A percentile compares a stretch with the other conserved stretches of the same genome.
phyloP scores from a whole-genome alignment of 30 jellyfish, hydroid and myxozoan genomes.

The Turritopsis rubra region DNA sequence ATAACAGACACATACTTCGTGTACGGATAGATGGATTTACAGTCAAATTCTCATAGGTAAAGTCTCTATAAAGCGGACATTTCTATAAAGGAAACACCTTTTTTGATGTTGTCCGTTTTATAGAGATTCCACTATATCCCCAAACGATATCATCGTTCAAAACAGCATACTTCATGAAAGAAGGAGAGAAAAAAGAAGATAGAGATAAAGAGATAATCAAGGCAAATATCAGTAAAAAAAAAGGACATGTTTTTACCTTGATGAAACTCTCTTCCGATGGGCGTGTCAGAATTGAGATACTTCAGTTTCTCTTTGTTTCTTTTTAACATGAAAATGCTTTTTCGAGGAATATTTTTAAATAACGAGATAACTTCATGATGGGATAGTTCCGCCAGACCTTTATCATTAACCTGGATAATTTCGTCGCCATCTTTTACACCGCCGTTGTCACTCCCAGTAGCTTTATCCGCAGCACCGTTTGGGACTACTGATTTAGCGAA shows the following conservation, averaged over 20 bases:
- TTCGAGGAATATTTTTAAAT: slow-evolving; percentile 71
- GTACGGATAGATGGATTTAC: no score
- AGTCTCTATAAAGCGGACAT: no score
- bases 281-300: neutral
- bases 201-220: no score
- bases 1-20: no score
- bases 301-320: neutral
- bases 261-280: neutral
- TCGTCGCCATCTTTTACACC: slow-evolving; percentile 87
- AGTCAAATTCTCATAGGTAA: no score
- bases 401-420: slow-evolving; percentile 56
- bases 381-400: slow-evolving; percentile 48
- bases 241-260: neutral
- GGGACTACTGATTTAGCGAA: slow-evolving; percentile 73
- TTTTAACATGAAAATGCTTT: slow-evolving; percentile 34
- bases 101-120: no score
- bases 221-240: no score
- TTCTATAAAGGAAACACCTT: no score
- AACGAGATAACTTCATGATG: slow-evolving; percentile 53
- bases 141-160: no score
- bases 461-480: slow-evolving; percentile 80
- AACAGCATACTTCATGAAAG: no score
- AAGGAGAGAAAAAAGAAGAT: no score
- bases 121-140: no score
- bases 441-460: slow-evolving; percentile 69